A percentile compares a stretch with the other conserved stretches of the same genome.
phyloP scores from a whole-genome alignment of 1,140 invertebrate genomes.

The Paramacrobiotus metropolitanus region DNA sequence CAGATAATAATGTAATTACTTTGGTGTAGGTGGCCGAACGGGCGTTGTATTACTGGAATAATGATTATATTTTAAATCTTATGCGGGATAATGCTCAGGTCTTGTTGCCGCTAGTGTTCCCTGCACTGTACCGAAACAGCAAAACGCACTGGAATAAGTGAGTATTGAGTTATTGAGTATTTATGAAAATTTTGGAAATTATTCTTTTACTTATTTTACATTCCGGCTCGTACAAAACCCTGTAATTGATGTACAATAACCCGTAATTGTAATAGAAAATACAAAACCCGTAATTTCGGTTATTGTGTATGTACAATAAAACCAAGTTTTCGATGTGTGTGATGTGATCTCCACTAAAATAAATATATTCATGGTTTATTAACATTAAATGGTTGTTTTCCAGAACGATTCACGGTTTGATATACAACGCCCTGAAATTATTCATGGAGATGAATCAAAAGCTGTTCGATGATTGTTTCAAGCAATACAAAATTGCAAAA shows the following conservation, averaged over 20 bases:
- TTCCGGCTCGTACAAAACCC: too few species aligned
- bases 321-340: too few species aligned
- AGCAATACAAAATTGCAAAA: slow-evolving; percentile 71
- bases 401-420: slow-evolving; percentile 20
- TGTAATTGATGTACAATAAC: too few species aligned
- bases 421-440: slow-evolving; percentile 93
- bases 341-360: too few species aligned
- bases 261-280: too few species aligned
- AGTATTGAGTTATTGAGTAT: too few species aligned
- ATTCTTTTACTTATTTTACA: too few species aligned
- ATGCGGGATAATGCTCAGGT: slow-evolving; percentile 79
- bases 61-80: slow-evolving; percentile 93
- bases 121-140: slow-evolving; percentile 80
- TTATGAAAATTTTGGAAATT: too few species aligned
- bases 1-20: slow-evolving; percentile 7
- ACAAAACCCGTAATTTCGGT: too few species aligned
- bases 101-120: slow-evolving; percentile 68
- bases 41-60: slow-evolving; percentile 95
- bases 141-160: slow-evolving; percentile 97
- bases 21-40: slow-evolving; percentile 67
- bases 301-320: too few species aligned
- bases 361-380: too few species aligned
- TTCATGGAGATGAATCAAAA: slow-evolving; percentile 99
- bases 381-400: neutral
- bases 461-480: slow-evolving; percentile 88